Evolutionary conservation across 2,797 vertebrate genomes (phyloP).

Genomic region (Microtus californicus): DNA sequence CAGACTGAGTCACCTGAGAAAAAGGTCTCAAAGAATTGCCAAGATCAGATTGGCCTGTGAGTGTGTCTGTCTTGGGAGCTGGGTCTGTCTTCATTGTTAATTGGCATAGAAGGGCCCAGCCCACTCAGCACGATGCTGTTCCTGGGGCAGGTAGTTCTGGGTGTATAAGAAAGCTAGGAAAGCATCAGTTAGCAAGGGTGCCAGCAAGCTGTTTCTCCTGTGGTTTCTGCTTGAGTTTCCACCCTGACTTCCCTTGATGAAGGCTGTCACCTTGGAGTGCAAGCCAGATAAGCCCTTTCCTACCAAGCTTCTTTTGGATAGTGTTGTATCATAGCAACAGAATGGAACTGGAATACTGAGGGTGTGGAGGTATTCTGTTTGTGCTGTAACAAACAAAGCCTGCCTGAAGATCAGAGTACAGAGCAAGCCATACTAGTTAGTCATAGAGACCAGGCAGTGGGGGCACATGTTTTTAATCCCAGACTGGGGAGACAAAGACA

Average conservation of each 20-base stretch:
- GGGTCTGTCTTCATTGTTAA: background rate
- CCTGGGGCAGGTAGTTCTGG: background rate
- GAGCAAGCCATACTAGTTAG: no score
- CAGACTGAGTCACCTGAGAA: background rate
- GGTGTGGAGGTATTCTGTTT: no score
- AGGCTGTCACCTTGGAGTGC: background rate
- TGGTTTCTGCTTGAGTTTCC: background rate
- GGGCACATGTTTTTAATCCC: no score
- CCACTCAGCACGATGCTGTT: background rate
- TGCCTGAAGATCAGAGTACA: no score
- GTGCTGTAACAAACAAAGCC: no score
- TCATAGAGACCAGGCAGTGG: no score
- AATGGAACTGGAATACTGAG: background rate
- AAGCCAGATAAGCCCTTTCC: no score
- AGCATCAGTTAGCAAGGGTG: background rate
- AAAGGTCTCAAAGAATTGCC: background rate
- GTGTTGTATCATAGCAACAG: no score
- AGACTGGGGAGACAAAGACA: no score
- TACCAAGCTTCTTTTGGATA: no score
- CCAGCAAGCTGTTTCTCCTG: no score
- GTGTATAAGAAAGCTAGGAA: no score
- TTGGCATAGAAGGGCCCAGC: background rate
- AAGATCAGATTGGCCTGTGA: background rate
- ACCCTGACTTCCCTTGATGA: background rate
- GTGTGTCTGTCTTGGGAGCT: background rate